Conservation (phyloP, 2,797 vertebrate genomes). For the Numenius phaeopus region DNA sequence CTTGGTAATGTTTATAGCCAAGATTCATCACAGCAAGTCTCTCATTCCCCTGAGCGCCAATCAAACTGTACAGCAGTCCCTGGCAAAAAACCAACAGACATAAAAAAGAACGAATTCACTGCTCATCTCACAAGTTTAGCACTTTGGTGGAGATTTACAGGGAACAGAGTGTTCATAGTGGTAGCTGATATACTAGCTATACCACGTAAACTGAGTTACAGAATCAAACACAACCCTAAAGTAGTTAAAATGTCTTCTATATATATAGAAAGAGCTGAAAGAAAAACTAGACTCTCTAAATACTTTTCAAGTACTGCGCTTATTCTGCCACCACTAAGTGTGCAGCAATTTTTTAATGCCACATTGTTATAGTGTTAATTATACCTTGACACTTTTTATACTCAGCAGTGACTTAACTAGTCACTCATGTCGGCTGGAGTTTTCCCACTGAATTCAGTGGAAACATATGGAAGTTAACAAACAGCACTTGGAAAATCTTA, state of each 20-base stretch:
- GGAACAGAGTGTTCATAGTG: background rate
- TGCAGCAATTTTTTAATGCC: background rate
- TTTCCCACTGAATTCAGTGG: background rate
- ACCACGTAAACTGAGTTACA: background rate
- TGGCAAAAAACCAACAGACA: slow-evolving; percentile 71
- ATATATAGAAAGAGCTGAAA: background rate
- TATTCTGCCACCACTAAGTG: background rate
- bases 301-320: background rate
- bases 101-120: background rate
- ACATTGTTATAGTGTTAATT: background rate
- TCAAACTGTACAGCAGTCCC: slow-evolving; percentile 92
- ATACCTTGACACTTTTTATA: background rate
- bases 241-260: background rate
- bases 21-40: slow-evolving; percentile 91
- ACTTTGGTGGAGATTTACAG: background rate
- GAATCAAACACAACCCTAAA: background rate
- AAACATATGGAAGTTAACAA: background rate
- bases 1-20: slow-evolving; percentile 93
- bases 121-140: background rate
- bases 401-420: background rate
- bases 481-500: background rate
- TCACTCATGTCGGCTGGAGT: background rate
- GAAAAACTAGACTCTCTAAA: background rate
- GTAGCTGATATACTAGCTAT: background rate
- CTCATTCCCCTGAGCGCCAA: slow-evolving; percentile 85